phyloP scores from a whole-genome alignment of 53 echinoderm and acorn worm genomes.

The Stichopus horrens region DNA sequence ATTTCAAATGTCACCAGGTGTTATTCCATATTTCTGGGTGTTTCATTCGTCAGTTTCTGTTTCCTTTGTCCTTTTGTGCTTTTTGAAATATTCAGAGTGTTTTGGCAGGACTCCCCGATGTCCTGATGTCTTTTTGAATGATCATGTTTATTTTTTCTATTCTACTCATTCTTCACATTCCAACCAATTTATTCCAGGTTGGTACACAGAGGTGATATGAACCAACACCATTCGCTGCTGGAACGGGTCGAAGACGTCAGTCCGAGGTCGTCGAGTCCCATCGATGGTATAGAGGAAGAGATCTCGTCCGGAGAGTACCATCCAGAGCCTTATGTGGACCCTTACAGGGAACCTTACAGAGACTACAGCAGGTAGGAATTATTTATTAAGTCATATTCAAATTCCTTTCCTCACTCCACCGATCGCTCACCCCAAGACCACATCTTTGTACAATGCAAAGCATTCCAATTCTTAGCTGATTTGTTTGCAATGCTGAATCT shows the following conservation, averaged over 20 bases:
- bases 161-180: no score
- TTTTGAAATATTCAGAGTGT: no score
- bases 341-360: conserved; percentile 96
- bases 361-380: conserved; percentile 81
- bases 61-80: no score
- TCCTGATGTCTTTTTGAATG: no score
- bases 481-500: no score
- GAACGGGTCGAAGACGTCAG: conserved; percentile 48
- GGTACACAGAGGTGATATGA: conserved; percentile 37
- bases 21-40: no score
- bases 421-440: not conserved
- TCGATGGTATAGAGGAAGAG: conserved; percentile 40
- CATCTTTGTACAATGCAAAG: not conserved
- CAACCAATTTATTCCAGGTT: not conserved
- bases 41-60: no score
- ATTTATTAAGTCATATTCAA: not conserved
- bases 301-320: conserved; percentile 51
- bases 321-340: conserved; percentile 80
- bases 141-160: no score
- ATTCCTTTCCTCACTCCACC: not conserved
- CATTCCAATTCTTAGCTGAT: no score
- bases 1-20: no score
- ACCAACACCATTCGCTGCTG: conserved; percentile 29
- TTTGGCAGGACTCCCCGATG: no score
- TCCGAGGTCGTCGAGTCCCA: conserved; percentile 50